Evolutionary conservation across 2,113 vertebrate genomes (phyloP).

Genomic region (Mus spicilegus): DNA sequence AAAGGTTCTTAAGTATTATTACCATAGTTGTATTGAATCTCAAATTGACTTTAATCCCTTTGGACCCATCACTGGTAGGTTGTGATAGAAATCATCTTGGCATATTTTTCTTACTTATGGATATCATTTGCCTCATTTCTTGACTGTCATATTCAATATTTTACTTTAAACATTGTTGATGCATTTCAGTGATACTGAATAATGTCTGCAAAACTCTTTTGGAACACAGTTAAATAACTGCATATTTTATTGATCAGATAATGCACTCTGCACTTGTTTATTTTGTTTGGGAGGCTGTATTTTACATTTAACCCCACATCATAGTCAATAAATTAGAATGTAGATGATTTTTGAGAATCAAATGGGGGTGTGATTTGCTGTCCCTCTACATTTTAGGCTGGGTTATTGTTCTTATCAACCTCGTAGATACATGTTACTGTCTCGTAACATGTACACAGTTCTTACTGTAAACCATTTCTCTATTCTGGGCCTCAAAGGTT

Average conservation of each 20-base stretch:
- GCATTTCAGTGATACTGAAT: background rate
- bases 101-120: background rate
- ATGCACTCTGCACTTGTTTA: background rate
- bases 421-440: no score
- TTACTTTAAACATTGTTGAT: background rate
- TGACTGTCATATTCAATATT: constrained; percentile 21
- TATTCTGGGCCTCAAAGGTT: background rate
- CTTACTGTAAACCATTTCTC: background rate
- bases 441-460: background rate
- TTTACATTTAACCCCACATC: background rate
- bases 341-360: background rate
- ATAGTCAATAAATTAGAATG: background rate
- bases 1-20: background rate
- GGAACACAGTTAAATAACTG: background rate
- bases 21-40: background rate
- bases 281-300: background rate
- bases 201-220: background rate
- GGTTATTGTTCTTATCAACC: background rate
- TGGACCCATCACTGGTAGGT: background rate
- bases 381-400: background rate
- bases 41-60: background rate
- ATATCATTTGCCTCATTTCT: background rate
- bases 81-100: background rate
- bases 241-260: background rate
- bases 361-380: background rate